Evolutionary conservation across 2,113 vertebrate species (phyloP).

Genomic region (Thunnus thynnus): DNA sequence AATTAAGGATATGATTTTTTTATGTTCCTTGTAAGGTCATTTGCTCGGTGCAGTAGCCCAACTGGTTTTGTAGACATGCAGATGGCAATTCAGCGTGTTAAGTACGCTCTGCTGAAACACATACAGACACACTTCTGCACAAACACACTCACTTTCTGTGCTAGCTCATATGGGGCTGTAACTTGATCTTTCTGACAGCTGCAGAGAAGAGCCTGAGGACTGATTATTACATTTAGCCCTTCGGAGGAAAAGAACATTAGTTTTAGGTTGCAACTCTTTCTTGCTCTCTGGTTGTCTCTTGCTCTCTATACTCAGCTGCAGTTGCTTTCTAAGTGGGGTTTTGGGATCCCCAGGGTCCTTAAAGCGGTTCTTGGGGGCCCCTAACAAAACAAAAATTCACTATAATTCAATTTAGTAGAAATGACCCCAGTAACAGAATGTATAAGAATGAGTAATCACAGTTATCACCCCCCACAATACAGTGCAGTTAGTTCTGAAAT

Average conservation of each 20-base stretch:
- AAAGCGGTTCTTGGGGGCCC: slow-evolving; percentile 29
- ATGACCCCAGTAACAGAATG: slow-evolving; percentile 54
- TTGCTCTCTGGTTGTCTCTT: neutral
- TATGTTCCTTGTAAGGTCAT: slow-evolving; percentile 5
- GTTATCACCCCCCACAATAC: slow-evolving; percentile 7
- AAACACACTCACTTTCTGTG: slow-evolving; percentile 14
- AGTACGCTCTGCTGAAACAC: slow-evolving; percentile 45
- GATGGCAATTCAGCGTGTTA: slow-evolving; percentile 46
- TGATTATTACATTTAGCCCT: slow-evolving; percentile 72
- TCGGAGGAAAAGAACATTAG: slow-evolving; percentile 66
- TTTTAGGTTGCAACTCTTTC: slow-evolving; percentile 65
- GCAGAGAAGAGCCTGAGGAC: slow-evolving; percentile 67
- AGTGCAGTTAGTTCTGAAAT: slow-evolving; percentile 35
- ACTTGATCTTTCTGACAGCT: slow-evolving; percentile 72
- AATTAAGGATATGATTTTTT: neutral
- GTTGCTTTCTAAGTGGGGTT: slow-evolving; percentile 41
- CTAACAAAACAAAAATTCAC: slow-evolving; percentile 35
- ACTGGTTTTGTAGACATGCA: slow-evolving; percentile 54
- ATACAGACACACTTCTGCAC: slow-evolving; percentile 11
- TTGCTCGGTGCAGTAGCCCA: slow-evolving; percentile 20
- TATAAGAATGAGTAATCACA: slow-evolving; percentile 28
- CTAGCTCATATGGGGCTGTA: slow-evolving; percentile 54
- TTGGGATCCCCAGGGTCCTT: slow-evolving; percentile 34
- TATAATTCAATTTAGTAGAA: slow-evolving; percentile 41
- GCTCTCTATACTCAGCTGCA: slow-evolving; percentile 48